These are phyloP conservation scores for Hemistola chrysoprasaria DNA, from an alignment of 2,888 invertebrate genomes.

Conservation along the genomic window DNA sequence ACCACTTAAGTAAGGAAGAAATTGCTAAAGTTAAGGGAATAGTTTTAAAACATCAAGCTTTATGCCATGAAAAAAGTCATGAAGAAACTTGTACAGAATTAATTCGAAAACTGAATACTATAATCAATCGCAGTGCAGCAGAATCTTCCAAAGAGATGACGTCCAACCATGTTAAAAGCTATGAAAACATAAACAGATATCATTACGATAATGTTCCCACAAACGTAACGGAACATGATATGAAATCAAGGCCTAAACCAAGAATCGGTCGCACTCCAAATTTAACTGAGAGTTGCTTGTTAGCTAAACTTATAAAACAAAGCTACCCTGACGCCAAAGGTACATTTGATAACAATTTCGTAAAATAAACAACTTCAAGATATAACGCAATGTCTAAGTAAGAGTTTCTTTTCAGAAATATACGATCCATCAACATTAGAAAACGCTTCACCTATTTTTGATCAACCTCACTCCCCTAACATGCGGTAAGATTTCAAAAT, in stretches of 20 bases:
- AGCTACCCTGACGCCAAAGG: conserved; percentile 49
- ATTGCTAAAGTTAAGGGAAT: conserved; percentile 54
- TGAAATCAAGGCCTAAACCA: conserved; percentile 23
- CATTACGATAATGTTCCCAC: conserved; percentile 18
- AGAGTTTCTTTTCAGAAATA: conserved; percentile 34
- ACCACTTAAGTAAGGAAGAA: conserved; percentile 44
- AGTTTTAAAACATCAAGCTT: conserved; percentile 52
- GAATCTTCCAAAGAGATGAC: conserved; percentile 11
- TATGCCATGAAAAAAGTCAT: conserved; percentile 52
- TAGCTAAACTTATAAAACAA: conserved; percentile 56
- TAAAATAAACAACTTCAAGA: too few relatives aligned
- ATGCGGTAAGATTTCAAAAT: conserved; percentile 34
- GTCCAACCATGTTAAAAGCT: conserved; percentile 6
- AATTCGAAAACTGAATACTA: conserved; percentile 48
- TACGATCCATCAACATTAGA: conserved; percentile 38
- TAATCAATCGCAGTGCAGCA: conserved; percentile 24
- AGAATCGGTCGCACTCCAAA: conserved; percentile 25
- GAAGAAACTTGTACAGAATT: conserved; percentile 58
- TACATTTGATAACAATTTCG: conserved; percentile 24
- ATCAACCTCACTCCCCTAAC: conserved; percentile 26
- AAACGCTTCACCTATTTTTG: conserved; percentile 30
- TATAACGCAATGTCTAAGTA: too few relatives aligned
- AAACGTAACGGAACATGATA: conserved; percentile 48
- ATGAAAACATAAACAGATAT: conserved; percentile 7
- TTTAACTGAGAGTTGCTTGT: conserved; percentile 51